Percentiles rank a stretch among this genome's conserved stretches.
These are phyloP conservation scores for Asbolus verrucosus DNA, from an alignment of 1,140 invertebrate genomes.

Conservation along the genomic window DNA sequence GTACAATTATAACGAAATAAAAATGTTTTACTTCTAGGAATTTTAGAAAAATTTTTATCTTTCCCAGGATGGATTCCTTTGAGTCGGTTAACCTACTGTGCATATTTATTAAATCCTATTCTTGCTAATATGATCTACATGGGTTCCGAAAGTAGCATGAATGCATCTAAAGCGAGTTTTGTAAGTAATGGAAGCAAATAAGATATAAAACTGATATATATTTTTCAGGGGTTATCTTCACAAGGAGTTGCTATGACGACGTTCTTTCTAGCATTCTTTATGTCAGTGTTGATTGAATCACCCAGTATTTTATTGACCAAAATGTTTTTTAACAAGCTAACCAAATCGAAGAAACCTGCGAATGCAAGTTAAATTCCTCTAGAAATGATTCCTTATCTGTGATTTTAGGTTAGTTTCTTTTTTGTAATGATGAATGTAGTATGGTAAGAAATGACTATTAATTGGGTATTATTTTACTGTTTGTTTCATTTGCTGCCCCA, in stretches of 20 bases:
- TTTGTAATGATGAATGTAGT: conserved; percentile 1
- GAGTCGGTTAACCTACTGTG: conserved; percentile 67
- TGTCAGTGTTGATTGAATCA: conserved; percentile 56
- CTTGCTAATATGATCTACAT: conserved; percentile 50
- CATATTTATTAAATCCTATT: conserved; percentile 69
- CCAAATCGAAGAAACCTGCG: not conserved
- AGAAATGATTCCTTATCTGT: conserved; percentile 3
- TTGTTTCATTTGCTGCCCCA: no score
- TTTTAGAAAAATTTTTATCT: conserved; percentile 65
- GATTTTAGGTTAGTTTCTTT: conserved; percentile 9
- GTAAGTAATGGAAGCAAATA: conserved; percentile 46
- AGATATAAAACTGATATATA: conserved; percentile 1
- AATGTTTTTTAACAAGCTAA: conserved; percentile 44
- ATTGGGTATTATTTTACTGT: no score
- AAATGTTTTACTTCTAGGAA: conserved; percentile 47
- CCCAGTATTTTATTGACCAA: conserved; percentile 58
- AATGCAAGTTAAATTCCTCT: not conserved
- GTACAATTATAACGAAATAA: no score
- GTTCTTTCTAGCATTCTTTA: conserved; percentile 51
- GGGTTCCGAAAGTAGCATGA: conserved; percentile 48
- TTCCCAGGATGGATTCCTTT: conserved; percentile 66
- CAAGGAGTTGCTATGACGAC: conserved; percentile 43
- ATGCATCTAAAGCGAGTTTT: conserved; percentile 47
- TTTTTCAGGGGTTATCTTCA: conserved; percentile 53
- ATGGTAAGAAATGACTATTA: no score